Percentiles rank a stretch among this genome's conserved stretches.
Evolutionary conservation across 2,888 invertebrate genomes (phyloP).

Genomic region (Ceramica pisi): DNA sequence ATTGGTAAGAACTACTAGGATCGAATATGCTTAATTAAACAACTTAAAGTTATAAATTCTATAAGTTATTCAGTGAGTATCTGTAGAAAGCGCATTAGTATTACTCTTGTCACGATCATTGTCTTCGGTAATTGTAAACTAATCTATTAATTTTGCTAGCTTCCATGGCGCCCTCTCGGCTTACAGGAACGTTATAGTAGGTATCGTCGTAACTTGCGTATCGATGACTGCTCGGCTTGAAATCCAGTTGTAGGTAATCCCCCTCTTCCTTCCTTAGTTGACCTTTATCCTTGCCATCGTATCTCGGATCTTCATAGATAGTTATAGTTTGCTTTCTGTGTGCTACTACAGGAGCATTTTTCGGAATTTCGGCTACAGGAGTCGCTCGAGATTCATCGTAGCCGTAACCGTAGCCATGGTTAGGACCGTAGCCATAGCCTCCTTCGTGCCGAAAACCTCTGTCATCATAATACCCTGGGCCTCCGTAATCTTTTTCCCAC

Average conservation of each 20-base stretch:
- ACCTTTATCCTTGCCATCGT: slow-evolving; percentile 83
- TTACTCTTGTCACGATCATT: slow-evolving; percentile 68
- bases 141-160: slow-evolving; percentile 88
- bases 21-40: slow-evolving; percentile 14
- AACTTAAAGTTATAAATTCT: slow-evolving; percentile 21
- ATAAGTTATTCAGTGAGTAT: slow-evolving; percentile 72
- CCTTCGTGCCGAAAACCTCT: slow-evolving; percentile 84
- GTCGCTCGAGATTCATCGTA: slow-evolving; percentile 83
- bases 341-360: slow-evolving; percentile 83
- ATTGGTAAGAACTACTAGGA: slow-evolving; percentile 7
- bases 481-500: slow-evolving; percentile 82
- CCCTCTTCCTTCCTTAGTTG: slow-evolving; percentile 84
- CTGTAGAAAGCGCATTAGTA: slow-evolving; percentile 71
- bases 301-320: slow-evolving; percentile 89
- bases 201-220: slow-evolving; percentile 87
- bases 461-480: slow-evolving; percentile 85
- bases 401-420: slow-evolving; percentile 84
- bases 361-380: slow-evolving; percentile 81
- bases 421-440: slow-evolving; percentile 83
- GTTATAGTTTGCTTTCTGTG: slow-evolving; percentile 88
- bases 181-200: slow-evolving; percentile 79
- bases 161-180: slow-evolving; percentile 80
- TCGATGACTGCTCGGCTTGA: slow-evolving; percentile 85
- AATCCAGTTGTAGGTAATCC: slow-evolving; percentile 85
- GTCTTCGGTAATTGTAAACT: slow-evolving; percentile 88